Conservation (phyloP, 2,888 invertebrate genomes). For the Bombylius major region DNA sequence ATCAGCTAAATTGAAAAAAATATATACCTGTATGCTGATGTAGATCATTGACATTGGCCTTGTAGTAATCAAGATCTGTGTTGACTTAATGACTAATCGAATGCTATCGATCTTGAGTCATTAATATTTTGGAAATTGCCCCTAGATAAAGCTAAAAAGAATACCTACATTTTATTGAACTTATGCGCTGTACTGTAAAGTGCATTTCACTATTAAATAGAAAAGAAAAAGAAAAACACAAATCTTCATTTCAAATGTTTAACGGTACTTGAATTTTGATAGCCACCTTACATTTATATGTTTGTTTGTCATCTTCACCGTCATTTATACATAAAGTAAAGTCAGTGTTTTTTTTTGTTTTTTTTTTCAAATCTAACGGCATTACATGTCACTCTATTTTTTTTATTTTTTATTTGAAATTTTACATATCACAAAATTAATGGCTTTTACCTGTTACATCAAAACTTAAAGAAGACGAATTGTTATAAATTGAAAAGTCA, state of each 20-base stretch:
- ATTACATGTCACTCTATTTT: neutral
- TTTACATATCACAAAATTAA: neutral
- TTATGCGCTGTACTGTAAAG: no score
- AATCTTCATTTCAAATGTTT: neutral
- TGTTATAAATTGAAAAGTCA: neutral
- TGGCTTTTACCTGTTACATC: neutral
- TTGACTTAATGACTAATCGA: slow-evolving; percentile 9
- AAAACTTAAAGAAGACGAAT: neutral
- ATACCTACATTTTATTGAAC: no score
- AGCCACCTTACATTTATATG: neutral
- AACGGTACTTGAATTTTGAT: neutral
- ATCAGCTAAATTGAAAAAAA: no score
- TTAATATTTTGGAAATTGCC: slow-evolving; percentile 3
- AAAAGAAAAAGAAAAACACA: no score
- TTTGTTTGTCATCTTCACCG: neutral
- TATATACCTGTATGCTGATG: neutral
- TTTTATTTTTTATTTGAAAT: neutral
- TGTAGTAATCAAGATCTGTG: slow-evolving; percentile 5
- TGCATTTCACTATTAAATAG: no score
- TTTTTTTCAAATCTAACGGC: neutral
- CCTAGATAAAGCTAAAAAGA: neutral
- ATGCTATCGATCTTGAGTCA: slow-evolving; percentile 1
- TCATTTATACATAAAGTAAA: neutral
- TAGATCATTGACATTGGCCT: slow-evolving; percentile 8
- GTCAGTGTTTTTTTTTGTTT: neutral